Evolutionary conservation across 2,888 invertebrate genomes (phyloP), one percentile per base, ranked within the genome.

Genomic region (Troilus luridus): DNA sequence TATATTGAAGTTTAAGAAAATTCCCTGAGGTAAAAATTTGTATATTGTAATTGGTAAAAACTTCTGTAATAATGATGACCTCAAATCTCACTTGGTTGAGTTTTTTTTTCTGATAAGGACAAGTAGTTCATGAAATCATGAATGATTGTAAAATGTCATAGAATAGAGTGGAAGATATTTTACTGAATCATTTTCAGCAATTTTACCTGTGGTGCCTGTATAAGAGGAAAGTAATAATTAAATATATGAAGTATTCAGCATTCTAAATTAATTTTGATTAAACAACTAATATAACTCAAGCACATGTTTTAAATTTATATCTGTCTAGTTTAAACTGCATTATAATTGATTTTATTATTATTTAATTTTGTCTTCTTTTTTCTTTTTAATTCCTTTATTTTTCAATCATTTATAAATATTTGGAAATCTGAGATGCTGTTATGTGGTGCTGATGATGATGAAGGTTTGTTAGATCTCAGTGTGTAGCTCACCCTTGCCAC

Each of bases 361-460:
- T 77, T 77, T 77, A 21, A 19, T 81, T 54, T 81, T 41, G 10
- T 54, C 56, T 56, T 85, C 7, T 60, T 60, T 88, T 88, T 62
- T 11, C 17, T 8, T 62, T 7, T 60, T 88, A 1, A 58, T 88
- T 88, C 56, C 24, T 58, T 60, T 58, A 59, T 88, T 88, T 88
- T 56, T 27, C 58, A 56, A 88, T 27, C 12, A 60, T 88, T 62
- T 88, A 60, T 88, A n/a, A 58, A 88, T 88, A 27, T 41, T 60
- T 88, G 64, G 58, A 58, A 88, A 41, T 64, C 58, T 88, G 62
- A 60, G 88, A 88, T n/a, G 85, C 85, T 56, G 56, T 85, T 85
- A 56, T 85, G 85, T 58, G 85, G 7, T n/a, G 85, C 56, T 58
- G 85, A 85, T 85, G 12, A 56, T n/a, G n/a, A 85, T 58, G 85